Evolutionary conservation across 2,113 vertebrate genomes (phyloP).

Genomic region (Gobius niger): DNA sequence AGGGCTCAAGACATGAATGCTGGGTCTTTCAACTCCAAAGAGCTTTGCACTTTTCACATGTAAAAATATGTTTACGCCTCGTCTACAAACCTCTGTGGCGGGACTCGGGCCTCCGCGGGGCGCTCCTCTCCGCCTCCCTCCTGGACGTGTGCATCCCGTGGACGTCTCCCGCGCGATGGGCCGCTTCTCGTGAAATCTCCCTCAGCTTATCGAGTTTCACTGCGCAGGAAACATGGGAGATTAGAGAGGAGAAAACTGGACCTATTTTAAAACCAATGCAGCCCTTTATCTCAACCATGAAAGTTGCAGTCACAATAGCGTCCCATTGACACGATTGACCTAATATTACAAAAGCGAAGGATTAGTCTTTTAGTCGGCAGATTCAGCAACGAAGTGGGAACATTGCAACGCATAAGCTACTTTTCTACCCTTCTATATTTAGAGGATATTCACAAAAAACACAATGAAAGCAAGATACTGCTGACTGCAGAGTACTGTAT

Average conservation of each 20-base stretch:
- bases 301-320: too few species aligned
- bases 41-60: slow-evolving; percentile 10
- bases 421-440: slow-evolving; percentile 5
- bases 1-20: slow-evolving; percentile 39
- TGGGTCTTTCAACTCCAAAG: slow-evolving; percentile 34
- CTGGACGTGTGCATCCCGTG: slow-evolving; percentile 77
- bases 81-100: slow-evolving; percentile 76
- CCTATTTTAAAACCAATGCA: not conserved
- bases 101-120: slow-evolving; percentile 74
- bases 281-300: too few species aligned
- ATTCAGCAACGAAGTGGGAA: slow-evolving; percentile 25
- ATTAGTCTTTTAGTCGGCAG: too few species aligned
- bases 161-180: slow-evolving; percentile 82
- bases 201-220: slow-evolving; percentile 78
- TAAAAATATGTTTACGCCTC: slow-evolving; percentile 1
- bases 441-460: slow-evolving; percentile 23
- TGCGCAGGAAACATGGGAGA: slow-evolving; percentile 54
- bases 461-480: slow-evolving; percentile 11
- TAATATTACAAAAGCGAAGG: too few species aligned
- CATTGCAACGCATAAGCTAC: slow-evolving; percentile 2
- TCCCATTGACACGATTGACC: too few species aligned
- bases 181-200: slow-evolving; percentile 87
- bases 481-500: slow-evolving; percentile 16
- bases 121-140: slow-evolving; percentile 78
- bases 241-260: not conserved